phyloP scores from a whole-genome alignment of 1,140 invertebrate genomes.

The Fopius arisanus region DNA sequence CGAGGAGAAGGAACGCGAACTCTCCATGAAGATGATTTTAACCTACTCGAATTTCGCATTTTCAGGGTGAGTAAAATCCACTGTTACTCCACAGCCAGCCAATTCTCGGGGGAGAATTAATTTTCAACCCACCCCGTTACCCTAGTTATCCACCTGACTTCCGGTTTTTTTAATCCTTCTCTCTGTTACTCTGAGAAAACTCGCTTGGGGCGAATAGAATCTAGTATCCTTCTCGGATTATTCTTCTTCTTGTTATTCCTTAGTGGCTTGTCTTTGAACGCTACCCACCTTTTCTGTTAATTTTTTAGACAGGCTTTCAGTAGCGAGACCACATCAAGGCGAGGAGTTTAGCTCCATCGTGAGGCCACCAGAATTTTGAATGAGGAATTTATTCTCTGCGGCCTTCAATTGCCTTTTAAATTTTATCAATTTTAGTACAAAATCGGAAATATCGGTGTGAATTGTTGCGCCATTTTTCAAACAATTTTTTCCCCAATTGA shows the following conservation, averaged over 20 bases:
- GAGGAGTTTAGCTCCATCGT: not conserved
- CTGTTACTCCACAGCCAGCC: not conserved
- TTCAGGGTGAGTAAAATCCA: conserved; percentile 75
- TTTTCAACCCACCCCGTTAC: not conserved
- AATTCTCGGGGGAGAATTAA: not conserved
- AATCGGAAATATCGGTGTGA: too few species aligned
- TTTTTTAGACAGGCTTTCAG: not conserved
- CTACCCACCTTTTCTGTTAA: not conserved
- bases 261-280: not conserved
- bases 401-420: too few species aligned
- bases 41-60: conserved; percentile 87
- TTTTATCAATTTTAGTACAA: too few species aligned
- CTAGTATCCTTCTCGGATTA: not conserved
- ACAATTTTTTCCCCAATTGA: too few species aligned
- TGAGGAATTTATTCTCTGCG: too few species aligned
- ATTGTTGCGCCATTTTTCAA: too few species aligned
- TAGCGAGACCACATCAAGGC: not conserved
- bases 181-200: not conserved
- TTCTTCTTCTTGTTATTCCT: not conserved
- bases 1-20: conserved; percentile 80
- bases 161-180: not conserved
- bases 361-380: not conserved
- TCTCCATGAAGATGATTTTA: conserved; percentile 85
- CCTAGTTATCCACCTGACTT: not conserved
- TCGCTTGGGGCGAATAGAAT: not conserved